phyloP scores from a whole-genome alignment of 2,113 vertebrate genomes.

The Pseudorectes ferrugineus region DNA sequence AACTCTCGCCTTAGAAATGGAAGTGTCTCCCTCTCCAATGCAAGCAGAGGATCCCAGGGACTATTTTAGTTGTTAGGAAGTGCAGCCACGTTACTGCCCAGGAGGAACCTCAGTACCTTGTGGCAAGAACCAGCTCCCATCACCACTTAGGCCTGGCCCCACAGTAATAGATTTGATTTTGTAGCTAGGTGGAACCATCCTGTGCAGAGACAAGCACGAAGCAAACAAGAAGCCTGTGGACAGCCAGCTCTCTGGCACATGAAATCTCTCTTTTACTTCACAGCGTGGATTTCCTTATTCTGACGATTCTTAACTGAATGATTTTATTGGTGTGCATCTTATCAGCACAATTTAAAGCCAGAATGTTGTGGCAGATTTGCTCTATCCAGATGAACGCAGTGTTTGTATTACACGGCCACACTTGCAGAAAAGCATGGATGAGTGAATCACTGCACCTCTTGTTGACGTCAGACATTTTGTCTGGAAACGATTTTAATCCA shows the following conservation, averaged over 20 bases:
- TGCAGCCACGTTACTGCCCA: fast-evolving
- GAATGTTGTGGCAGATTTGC: not conserved
- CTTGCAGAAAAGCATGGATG: not conserved
- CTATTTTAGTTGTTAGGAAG: not conserved
- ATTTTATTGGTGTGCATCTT: not conserved
- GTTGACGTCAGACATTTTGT: not conserved
- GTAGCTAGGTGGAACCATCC: not conserved
- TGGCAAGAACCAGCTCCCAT: not conserved
- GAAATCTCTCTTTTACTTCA: not conserved
- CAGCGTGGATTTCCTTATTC: not conserved
- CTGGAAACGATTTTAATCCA: slow-evolving; percentile 3
- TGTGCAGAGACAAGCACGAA: not conserved
- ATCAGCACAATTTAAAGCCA: not conserved
- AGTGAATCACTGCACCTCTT: not conserved
- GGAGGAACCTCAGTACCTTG: fast-evolving
- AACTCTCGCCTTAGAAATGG: fast-evolving
- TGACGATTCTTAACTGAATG: not conserved
- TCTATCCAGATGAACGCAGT: not conserved
- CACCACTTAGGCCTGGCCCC: not conserved
- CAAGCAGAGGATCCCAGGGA: not conserved
- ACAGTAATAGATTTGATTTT: not conserved
- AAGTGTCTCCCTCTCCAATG: not conserved
- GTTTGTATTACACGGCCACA: not conserved
- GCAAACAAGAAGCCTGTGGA: not conserved
- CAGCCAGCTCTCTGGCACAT: not conserved